phyloP scores from a whole-genome alignment of 1,140 invertebrate species.

The Cylas formicarius region DNA sequence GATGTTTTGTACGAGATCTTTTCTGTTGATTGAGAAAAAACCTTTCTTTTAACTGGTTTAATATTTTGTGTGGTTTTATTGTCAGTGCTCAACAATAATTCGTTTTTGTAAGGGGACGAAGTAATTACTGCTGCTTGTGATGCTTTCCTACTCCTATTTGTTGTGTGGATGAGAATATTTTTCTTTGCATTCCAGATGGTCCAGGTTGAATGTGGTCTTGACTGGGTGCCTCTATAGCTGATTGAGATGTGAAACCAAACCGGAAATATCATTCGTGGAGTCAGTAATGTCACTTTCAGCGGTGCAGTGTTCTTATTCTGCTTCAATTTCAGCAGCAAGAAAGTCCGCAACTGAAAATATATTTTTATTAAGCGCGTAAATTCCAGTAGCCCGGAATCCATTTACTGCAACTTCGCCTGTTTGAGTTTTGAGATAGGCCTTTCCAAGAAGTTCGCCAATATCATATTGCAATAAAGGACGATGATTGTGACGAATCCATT shows the following conservation, averaged over 20 bases:
- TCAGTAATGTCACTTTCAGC: background rate
- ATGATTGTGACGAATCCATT: slow-evolving; percentile 12
- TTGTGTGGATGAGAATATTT: too few relatives aligned
- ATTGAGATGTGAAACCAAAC: slow-evolving; percentile 7
- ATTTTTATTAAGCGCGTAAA: slow-evolving; percentile 3
- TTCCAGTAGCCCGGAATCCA: slow-evolving; percentile 32
- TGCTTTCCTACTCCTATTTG: slow-evolving; percentile 9
- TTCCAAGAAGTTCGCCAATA: slow-evolving; percentile 19
- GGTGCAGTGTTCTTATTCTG: slow-evolving; percentile 7
- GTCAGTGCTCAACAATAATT: slow-evolving; percentile 6
- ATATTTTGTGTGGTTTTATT: slow-evolving; percentile 5
- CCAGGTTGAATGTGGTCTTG: background rate
- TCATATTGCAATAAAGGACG: slow-evolving; percentile 7
- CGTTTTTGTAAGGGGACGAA: slow-evolving; percentile 11
- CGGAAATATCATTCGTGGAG: background rate
- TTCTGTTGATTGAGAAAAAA: too few relatives aligned
- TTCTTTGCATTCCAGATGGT: slow-evolving; percentile 3
- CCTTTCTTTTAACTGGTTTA: too few relatives aligned
- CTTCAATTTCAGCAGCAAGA: slow-evolving; percentile 10
- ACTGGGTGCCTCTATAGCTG: slow-evolving; percentile 1
- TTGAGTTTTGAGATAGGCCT: slow-evolving; percentile 17
- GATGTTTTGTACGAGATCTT: background rate
- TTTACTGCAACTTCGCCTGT: slow-evolving; percentile 27
- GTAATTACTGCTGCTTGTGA: slow-evolving; percentile 4
- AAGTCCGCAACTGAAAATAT: slow-evolving; percentile 5